Percentiles rank a stretch among this genome's conserved stretches.
These are phyloP conservation scores for Ganaspis brasiliensis DNA, from an alignment of 2,888 invertebrate species.

Conservation along the genomic window DNA sequence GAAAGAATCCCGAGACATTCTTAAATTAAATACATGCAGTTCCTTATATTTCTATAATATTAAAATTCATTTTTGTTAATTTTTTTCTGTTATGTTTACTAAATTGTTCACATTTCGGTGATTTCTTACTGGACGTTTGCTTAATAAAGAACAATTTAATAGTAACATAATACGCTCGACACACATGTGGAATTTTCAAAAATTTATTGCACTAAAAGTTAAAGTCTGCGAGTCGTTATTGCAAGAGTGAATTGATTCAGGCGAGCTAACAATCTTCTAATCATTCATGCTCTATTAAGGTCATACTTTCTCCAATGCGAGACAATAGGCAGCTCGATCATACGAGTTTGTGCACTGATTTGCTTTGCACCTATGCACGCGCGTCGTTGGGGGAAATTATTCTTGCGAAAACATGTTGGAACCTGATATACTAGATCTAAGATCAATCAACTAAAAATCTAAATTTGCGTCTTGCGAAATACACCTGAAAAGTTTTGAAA, in stretches of 20 bases:
- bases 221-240: constrained; percentile 8
- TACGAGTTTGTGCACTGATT: not conserved
- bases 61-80: too few species aligned
- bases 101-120: too few species aligned
- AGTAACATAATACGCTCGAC: too few species aligned
- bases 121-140: too few species aligned
- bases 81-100: too few species aligned
- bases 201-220: constrained; percentile 1
- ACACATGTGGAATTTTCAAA: not conserved
- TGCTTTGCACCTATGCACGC: not conserved
- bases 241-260: constrained; percentile 20
- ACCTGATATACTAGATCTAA: constrained; percentile 4
- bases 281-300: constrained; percentile 74
- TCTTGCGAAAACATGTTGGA: constrained; percentile 14
- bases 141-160: too few species aligned
- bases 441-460: constrained; percentile 31
- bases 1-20: too few species aligned
- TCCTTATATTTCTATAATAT: too few species aligned
- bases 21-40: too few species aligned
- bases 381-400: constrained; percentile 3
- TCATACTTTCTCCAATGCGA: constrained; percentile 75
- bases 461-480: constrained; percentile 29
- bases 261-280: constrained; percentile 67
- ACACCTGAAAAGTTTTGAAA: constrained; percentile 12
- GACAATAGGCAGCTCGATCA: constrained; percentile 61